phyloP scores from a whole-genome alignment of 1,140 invertebrate genomes.

The Eulimnadia texana region DNA sequence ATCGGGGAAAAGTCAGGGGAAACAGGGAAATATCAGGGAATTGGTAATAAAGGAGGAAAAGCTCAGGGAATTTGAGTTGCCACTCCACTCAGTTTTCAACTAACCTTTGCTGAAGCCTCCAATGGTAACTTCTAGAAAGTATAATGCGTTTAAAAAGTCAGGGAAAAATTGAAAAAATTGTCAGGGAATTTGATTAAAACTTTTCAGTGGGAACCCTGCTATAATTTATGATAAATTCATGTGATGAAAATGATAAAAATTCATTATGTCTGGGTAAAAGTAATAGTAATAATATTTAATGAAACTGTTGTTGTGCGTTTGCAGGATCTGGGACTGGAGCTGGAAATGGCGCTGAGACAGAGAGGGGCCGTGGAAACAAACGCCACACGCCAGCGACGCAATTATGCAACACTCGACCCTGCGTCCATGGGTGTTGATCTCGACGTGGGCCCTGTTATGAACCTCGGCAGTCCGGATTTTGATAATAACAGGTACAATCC shows the following conservation, averaged over 20 bases:
- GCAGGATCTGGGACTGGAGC: conserved; percentile 11
- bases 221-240: neutral
- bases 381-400: conserved; percentile 37
- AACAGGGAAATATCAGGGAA: too few relatives aligned
- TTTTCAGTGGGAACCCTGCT: too few relatives aligned
- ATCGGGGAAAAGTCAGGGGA: too few relatives aligned
- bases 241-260: neutral
- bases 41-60: too few relatives aligned
- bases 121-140: too few relatives aligned
- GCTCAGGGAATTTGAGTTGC: too few relatives aligned
- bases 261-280: neutral
- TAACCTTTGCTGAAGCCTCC: too few relatives aligned
- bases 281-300: neutral
- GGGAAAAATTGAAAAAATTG: too few relatives aligned
- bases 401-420: conserved; percentile 47
- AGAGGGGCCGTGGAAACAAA: conserved; percentile 14
- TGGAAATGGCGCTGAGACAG: conserved; percentile 12
- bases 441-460: conserved; percentile 40
- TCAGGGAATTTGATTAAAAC: too few relatives aligned
- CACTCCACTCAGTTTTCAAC: too few relatives aligned
- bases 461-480: conserved; percentile 20
- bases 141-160: too few relatives aligned
- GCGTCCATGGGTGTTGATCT: conserved; percentile 56
- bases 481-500: conserved; percentile 22
- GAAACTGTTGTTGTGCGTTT: neutral